phyloP scores from a whole-genome alignment of 2,888 invertebrate species.

The Rotaria magnacalcarata region DNA sequence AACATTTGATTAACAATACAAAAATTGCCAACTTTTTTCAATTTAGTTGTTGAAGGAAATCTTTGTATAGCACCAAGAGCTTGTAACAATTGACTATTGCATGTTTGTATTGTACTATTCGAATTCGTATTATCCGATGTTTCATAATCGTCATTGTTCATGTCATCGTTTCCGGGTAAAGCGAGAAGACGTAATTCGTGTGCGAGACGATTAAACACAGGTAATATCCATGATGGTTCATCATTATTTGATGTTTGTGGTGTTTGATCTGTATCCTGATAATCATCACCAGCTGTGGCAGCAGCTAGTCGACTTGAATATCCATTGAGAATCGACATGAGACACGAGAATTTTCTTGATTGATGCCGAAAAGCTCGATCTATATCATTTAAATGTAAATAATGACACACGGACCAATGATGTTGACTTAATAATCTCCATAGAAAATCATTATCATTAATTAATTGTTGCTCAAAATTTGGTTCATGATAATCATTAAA shows the following conservation, averaged over 20 bases:
- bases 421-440: background rate
- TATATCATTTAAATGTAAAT: background rate
- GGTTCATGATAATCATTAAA: background rate
- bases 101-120: constrained; percentile 19
- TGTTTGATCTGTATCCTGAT: background rate
- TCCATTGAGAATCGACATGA: background rate
- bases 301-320: background rate
- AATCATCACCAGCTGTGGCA: background rate
- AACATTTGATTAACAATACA: constrained; percentile 33
- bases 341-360: background rate
- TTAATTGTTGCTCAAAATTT: background rate
- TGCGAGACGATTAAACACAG: background rate
- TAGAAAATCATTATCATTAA: background rate
- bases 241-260: background rate
- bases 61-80: background rate
- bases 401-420: constrained; percentile 1
- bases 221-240: constrained; percentile 24
- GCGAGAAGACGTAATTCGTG: constrained; percentile 26
- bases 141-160: background rate
- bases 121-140: background rate
- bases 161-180: background rate
- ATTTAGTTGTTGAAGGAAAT: background rate
- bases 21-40: constrained; percentile 20
- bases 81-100: background rate
- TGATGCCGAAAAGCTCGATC: constrained; percentile 21